Percentiles rank a stretch among this genome's conserved stretches.
Conservation (phyloP, 2,797 vertebrate genomes). For the Galago senegalensis region DNA sequence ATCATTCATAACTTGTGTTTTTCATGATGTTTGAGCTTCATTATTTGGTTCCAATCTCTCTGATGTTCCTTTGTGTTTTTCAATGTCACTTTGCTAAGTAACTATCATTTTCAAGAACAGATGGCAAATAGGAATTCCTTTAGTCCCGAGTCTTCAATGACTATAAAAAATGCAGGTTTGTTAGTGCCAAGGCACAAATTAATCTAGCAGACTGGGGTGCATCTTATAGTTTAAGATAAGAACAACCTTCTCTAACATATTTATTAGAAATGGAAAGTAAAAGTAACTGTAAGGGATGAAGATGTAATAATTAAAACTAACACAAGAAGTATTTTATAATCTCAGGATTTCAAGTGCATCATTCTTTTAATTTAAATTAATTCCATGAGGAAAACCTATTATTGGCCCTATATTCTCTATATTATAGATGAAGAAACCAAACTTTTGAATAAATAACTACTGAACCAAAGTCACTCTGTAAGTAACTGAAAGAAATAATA, state of each 20-base stretch:
- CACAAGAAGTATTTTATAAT: neutral
- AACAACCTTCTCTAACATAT: conserved; percentile 48
- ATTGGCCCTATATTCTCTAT: neutral
- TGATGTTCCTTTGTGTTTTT: conserved; percentile 63
- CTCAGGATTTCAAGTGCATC: neutral
- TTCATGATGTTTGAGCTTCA: conserved; percentile 40
- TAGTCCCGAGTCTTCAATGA: neutral
- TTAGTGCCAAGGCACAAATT: conserved; percentile 46
- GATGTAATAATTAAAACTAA: conserved; percentile 39
- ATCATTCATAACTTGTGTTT: conserved; percentile 23
- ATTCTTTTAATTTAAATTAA: conserved; percentile 31
- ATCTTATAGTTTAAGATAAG: conserved; percentile 53
- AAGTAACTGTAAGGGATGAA: neutral
- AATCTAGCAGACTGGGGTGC: neutral
- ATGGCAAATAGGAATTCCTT: conserved; percentile 60
- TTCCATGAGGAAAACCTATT: neutral
- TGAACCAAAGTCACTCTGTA: neutral
- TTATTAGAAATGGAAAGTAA: conserved; percentile 49
- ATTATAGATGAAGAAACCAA: conserved; percentile 45
- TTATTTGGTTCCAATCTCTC: conserved; percentile 58
- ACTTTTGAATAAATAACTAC: conserved; percentile 28
- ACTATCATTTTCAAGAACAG: conserved; percentile 68
- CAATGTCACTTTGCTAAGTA: conserved; percentile 60
- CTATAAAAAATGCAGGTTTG: conserved; percentile 20
- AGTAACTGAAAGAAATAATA: conserved; percentile 40